Percentiles rank a stretch among this genome's conserved stretches.
Evolutionary conservation across 1,140 invertebrate genomes (phyloP).

Genomic region (Lutraria rhynchaena): DNA sequence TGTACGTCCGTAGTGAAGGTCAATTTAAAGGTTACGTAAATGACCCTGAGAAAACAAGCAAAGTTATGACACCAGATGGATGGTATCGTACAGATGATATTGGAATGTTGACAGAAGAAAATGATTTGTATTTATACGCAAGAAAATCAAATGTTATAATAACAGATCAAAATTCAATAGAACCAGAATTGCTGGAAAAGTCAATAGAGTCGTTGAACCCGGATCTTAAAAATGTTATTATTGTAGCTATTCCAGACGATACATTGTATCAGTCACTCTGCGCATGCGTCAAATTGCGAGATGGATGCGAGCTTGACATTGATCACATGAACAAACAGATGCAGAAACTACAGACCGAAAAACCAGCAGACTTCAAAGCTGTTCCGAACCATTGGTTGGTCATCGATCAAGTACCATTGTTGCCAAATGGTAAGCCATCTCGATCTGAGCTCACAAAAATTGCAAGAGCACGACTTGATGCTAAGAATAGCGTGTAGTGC

Average conservation of each 20-base stretch:
- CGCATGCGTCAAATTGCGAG: background rate
- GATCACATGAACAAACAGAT: too few relatives aligned
- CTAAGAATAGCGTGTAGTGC: too few relatives aligned
- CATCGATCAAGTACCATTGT: too few relatives aligned
- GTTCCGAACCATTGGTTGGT: too few relatives aligned
- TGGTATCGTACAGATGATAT: background rate
- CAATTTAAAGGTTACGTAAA: background rate
- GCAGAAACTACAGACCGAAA: too few relatives aligned
- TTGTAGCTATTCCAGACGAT: slow-evolving; percentile 42
- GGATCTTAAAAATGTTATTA: slow-evolving; percentile 22
- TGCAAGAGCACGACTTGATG: too few relatives aligned
- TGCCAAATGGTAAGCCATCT: too few relatives aligned
- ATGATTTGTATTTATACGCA: background rate
- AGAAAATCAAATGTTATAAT: slow-evolving; percentile 11
- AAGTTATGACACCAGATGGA: background rate
- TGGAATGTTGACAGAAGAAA: background rate
- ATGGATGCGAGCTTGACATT: too few relatives aligned
- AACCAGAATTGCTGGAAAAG: slow-evolving; percentile 16
- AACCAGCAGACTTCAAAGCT: too few relatives aligned
- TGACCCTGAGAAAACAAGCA: background rate
- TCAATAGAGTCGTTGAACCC: background rate
- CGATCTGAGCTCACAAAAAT: too few relatives aligned
- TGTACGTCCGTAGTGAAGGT: background rate
- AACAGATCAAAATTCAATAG: background rate
- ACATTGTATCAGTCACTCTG: slow-evolving; percentile 13